Conservation (phyloP, 2,113 vertebrate species). For the Protobothrops flavoviridis region DNA sequence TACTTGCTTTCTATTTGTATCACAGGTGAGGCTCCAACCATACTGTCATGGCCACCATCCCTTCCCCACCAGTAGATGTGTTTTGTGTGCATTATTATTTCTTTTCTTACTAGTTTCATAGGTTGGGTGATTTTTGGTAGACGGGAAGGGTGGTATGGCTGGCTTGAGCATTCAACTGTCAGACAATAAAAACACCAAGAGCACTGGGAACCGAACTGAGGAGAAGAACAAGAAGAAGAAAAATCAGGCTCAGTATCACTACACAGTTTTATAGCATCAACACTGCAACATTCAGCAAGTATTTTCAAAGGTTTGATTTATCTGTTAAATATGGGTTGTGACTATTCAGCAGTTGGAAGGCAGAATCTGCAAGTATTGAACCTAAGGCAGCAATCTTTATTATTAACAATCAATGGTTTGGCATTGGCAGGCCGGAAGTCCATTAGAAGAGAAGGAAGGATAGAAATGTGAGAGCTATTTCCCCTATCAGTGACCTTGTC, state of each 20-base stretch:
- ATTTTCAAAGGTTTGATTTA: background rate
- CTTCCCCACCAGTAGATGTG: background rate
- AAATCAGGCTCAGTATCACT: background rate
- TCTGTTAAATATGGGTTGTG: background rate
- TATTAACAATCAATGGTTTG: background rate
- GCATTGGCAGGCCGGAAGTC: background rate
- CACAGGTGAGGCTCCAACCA: background rate
- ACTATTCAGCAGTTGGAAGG: background rate
- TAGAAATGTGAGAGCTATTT: background rate
- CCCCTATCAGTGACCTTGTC: background rate
- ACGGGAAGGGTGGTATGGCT: background rate
- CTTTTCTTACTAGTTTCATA: background rate
- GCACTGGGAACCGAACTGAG: background rate
- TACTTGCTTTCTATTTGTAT: background rate
- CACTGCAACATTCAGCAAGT: background rate
- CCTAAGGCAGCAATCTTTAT: background rate
- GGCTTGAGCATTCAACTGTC: background rate
- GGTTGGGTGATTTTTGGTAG: background rate
- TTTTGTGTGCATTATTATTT: background rate
- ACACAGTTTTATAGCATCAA: background rate
- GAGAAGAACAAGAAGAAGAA: background rate
- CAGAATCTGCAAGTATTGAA: background rate
- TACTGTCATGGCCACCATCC: background rate
- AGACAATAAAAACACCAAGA: background rate
- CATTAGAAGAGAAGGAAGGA: background rate